These are phyloP conservation scores for Dendrolimus kikuchii DNA, from an alignment of 1,140 invertebrate species.

Conservation along the genomic window DNA sequence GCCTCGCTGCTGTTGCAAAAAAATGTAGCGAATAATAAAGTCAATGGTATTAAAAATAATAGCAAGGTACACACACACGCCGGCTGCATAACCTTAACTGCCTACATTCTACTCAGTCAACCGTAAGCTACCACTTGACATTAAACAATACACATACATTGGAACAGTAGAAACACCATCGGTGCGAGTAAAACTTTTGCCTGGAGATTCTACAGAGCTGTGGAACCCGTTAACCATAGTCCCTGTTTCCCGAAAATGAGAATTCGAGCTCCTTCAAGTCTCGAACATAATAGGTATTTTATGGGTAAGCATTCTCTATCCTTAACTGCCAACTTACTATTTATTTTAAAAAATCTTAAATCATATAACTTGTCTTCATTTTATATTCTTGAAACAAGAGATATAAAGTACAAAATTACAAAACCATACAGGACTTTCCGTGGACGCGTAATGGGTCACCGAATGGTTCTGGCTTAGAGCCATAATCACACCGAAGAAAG, in stretches of 20 bases:
- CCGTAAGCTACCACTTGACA: no score
- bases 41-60: conserved; percentile 70
- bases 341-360: no score
- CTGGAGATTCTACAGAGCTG: no score
- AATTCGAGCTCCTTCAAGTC: no score
- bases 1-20: conserved; percentile 59
- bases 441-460: conserved; percentile 34
- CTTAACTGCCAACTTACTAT: no score
- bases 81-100: conserved; percentile 57
- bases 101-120: conserved; percentile 11
- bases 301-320: no score
- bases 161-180: no score
- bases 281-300: no score
- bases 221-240: conserved; percentile 8
- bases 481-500: conserved; percentile 48
- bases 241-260: conserved; percentile 2
- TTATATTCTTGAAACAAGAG: background rate
- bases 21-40: conserved; percentile 67
- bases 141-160: no score
- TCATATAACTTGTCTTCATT: background rate
- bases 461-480: conserved; percentile 47
- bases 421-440: conserved; percentile 27
- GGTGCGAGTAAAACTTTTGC: no score
- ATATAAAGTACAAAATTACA: background rate
- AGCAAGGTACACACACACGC: conserved; percentile 47